Evolutionary conservation across 1,140 invertebrate genomes (phyloP).

Genomic region (Neodiprion fabricii): DNA sequence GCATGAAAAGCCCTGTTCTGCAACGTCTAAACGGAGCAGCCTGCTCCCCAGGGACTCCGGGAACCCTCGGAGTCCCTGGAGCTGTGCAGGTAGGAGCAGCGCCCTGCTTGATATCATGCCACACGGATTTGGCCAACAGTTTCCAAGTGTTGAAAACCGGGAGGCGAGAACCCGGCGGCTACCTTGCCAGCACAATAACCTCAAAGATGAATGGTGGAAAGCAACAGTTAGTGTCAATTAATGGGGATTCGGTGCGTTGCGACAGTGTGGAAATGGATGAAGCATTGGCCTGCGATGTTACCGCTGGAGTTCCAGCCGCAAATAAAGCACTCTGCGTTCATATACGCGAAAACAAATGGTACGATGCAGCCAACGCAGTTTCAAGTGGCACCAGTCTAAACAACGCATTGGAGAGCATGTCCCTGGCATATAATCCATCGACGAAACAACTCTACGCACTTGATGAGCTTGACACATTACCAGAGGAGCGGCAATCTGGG

Average conservation of each 20-base stretch:
- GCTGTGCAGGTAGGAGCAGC: slow-evolving; percentile 17
- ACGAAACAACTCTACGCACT: slow-evolving; percentile 60
- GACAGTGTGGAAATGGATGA: slow-evolving; percentile 51
- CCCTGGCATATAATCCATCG: slow-evolving; percentile 61
- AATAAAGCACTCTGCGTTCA: slow-evolving; percentile 50
- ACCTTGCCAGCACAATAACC: slow-evolving; percentile 36
- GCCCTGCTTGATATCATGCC: slow-evolving; percentile 29
- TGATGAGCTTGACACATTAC: slow-evolving; percentile 38
- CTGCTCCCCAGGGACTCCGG: neutral
- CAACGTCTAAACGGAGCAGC: slow-evolving; percentile 30
- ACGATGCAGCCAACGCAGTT: slow-evolving; percentile 52
- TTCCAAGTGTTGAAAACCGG: slow-evolving; percentile 36
- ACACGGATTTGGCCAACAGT: slow-evolving; percentile 29
- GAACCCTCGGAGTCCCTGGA: neutral
- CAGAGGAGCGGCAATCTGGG: slow-evolving; percentile 30
- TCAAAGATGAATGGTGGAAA: slow-evolving; percentile 42
- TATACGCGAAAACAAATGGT: slow-evolving; percentile 55
- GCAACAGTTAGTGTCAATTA: slow-evolving; percentile 52
- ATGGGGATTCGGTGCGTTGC: slow-evolving; percentile 51
- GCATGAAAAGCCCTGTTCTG: slow-evolving; percentile 31
- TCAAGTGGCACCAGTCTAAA: slow-evolving; percentile 55
- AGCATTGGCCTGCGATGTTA: slow-evolving; percentile 50
- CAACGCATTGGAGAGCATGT: slow-evolving; percentile 63
- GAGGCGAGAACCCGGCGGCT: slow-evolving; percentile 34
- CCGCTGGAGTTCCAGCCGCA: slow-evolving; percentile 37